Evolutionary conservation across 2,888 invertebrate genomes (phyloP).

Genomic region (Orchesella flavescens): DNA sequence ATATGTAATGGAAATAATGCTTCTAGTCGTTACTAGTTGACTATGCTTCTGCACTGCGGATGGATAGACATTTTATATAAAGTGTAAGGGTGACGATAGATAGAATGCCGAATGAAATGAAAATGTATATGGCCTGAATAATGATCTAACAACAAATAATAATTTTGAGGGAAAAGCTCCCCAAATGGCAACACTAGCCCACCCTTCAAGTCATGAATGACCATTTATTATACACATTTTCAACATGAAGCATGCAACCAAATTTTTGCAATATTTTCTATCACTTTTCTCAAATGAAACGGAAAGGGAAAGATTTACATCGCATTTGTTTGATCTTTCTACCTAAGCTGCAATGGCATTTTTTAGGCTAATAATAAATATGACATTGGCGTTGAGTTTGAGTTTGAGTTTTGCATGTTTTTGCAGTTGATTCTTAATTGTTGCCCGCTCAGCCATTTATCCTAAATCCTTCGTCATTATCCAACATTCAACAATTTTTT

Average conservation of each 20-base stretch:
- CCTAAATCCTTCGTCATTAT: slow-evolving; percentile 26
- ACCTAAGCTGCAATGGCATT: background rate
- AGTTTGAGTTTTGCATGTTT: background rate
- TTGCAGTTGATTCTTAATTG: slow-evolving; percentile 1
- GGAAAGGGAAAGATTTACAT: too few species aligned
- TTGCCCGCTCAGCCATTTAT: slow-evolving; percentile 18
- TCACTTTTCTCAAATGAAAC: background rate
- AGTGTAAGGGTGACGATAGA: too few species aligned
- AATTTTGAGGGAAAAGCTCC: background rate
- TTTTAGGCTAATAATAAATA: too few species aligned
- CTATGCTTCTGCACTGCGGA: background rate
- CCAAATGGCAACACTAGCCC: slow-evolving; percentile 18
- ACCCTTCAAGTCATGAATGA: slow-evolving; percentile 15
- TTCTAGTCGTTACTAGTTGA: too few species aligned
- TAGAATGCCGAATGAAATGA: too few species aligned
- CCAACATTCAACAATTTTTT: too few species aligned
- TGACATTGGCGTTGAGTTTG: background rate
- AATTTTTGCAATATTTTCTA: background rate
- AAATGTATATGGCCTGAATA: too few species aligned
- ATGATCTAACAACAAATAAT: slow-evolving; percentile 23
- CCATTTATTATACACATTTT: background rate
- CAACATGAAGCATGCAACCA: background rate
- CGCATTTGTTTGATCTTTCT: too few species aligned
- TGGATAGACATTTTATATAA: background rate
- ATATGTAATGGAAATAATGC: too few species aligned